phyloP scores from a whole-genome alignment of 1,140 invertebrate genomes.

The Drosophila miranda region DNA sequence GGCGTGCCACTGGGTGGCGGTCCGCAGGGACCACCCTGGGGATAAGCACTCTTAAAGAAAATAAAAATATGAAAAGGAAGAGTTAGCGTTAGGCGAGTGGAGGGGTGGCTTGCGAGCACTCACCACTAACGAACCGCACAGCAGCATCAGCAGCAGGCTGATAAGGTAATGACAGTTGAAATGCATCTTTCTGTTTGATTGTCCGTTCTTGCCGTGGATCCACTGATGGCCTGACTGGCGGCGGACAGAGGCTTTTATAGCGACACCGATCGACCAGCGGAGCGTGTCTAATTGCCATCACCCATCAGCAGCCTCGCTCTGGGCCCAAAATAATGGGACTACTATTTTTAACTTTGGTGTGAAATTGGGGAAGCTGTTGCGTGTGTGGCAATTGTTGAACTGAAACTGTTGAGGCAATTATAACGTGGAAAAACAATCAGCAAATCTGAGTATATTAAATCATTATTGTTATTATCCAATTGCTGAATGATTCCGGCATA shows the following conservation, averaged over 20 bases:
- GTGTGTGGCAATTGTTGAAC: too few species aligned
- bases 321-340: slow-evolving; percentile 28
- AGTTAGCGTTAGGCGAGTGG: too few species aligned
- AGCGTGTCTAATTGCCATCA: slow-evolving; percentile 51
- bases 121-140: slow-evolving; percentile 51
- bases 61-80: too few species aligned
- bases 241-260: slow-evolving; percentile 33
- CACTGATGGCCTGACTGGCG: too few species aligned
- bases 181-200: slow-evolving; percentile 44
- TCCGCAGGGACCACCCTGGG: slow-evolving; percentile 49
- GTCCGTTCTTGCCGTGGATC: too few species aligned
- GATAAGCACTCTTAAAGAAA: slow-evolving; percentile 34
- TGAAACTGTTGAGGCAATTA: slow-evolving; percentile 19
- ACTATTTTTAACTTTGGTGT: slow-evolving; percentile 56
- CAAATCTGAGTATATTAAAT: slow-evolving; percentile 25
- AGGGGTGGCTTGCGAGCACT: background rate
- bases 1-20: slow-evolving; percentile 58
- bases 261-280: background rate
- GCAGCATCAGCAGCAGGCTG: slow-evolving; percentile 49
- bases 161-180: slow-evolving; percentile 44
- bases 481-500: slow-evolving; percentile 17
- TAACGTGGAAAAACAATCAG: slow-evolving; percentile 1
- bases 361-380: slow-evolving; percentile 35
- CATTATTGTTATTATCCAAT: slow-evolving; percentile 34
- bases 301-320: background rate